These are phyloP conservation scores for Ciconia stormi DNA, from an alignment of 2,113 vertebrate species.

Conservation along the genomic window DNA sequence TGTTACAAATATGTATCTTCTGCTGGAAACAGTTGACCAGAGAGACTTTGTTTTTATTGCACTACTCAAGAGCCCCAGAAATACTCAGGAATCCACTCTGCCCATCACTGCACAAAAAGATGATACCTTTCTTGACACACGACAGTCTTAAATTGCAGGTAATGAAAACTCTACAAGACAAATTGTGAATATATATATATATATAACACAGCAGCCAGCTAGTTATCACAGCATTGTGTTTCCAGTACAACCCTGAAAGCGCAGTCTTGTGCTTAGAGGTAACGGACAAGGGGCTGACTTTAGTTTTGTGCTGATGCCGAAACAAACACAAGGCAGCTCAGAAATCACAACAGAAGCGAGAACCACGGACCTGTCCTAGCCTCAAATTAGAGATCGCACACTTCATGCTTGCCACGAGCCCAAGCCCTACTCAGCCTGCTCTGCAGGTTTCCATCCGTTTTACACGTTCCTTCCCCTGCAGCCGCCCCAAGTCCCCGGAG, in stretches of 20 bases:
- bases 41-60: accelerated
- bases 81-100: accelerated
- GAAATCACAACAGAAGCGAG: background rate
- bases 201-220: background rate
- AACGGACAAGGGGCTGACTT: background rate
- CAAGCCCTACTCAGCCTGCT: background rate
- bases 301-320: background rate
- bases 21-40: background rate
- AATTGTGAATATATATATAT: accelerated
- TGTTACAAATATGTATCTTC: background rate
- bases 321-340: background rate
- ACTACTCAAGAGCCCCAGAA: background rate
- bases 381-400: background rate
- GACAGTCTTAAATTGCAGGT: background rate
- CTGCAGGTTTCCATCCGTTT: background rate
- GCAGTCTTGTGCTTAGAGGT: background rate
- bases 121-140: background rate
- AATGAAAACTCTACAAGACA: background rate
- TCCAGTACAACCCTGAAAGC: accelerated
- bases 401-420: accelerated
- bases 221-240: accelerated
- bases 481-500: background rate
- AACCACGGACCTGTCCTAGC: background rate
- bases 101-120: no score
- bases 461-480: accelerated